Evolutionary conservation across 2,113 vertebrate species (phyloP).

Genomic region (Passer montanus): DNA sequence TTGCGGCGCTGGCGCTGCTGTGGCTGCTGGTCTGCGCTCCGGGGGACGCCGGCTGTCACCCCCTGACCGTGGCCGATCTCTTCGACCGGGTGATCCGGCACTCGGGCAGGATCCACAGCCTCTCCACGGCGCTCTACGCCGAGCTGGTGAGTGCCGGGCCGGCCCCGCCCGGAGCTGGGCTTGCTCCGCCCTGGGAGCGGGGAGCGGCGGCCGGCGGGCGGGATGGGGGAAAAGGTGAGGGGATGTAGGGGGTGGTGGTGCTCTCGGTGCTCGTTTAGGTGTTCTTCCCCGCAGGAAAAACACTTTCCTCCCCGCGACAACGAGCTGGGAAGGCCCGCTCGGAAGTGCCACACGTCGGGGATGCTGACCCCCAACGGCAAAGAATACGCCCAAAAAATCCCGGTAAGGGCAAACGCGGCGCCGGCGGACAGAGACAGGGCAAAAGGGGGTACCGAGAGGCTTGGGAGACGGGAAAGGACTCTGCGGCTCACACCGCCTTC

Average conservation of each 20-base stretch:
- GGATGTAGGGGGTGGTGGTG: too few species aligned
- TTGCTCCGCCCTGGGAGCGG: not conserved
- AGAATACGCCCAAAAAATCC: slow-evolving; percentile 73
- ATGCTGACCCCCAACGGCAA: slow-evolving; percentile 78
- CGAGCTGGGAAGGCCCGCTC: slow-evolving; percentile 68
- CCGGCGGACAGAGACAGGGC: not conserved
- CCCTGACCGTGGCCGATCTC: slow-evolving; percentile 60
- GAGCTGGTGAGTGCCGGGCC: slow-evolving; percentile 54
- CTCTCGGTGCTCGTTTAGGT: not conserved
- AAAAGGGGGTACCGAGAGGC: accelerated
- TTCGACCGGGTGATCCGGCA: slow-evolving; percentile 81
- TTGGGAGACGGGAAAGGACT: not conserved
- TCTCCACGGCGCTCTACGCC: slow-evolving; percentile 70
- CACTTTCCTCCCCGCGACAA: slow-evolving; percentile 74
- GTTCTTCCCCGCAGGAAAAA: slow-evolving; percentile 70
- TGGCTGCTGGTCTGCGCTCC: slow-evolving; percentile 54
- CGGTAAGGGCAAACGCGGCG: slow-evolving; percentile 26
- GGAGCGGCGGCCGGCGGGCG: not conserved
- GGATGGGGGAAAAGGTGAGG: too few species aligned
- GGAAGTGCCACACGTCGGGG: slow-evolving; percentile 79
- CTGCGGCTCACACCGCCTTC: too few species aligned
- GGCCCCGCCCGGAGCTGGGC: not conserved
- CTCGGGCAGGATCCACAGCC: slow-evolving; percentile 70
- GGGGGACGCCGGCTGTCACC: slow-evolving; percentile 47
- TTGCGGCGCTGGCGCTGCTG: slow-evolving; percentile 27